A percentile compares a stretch with the other conserved stretches of the same genome.
These are phyloP conservation scores for Phallusia fumigata DNA, from an alignment of 23 tunicate genomes.

Conservation along the genomic window DNA sequence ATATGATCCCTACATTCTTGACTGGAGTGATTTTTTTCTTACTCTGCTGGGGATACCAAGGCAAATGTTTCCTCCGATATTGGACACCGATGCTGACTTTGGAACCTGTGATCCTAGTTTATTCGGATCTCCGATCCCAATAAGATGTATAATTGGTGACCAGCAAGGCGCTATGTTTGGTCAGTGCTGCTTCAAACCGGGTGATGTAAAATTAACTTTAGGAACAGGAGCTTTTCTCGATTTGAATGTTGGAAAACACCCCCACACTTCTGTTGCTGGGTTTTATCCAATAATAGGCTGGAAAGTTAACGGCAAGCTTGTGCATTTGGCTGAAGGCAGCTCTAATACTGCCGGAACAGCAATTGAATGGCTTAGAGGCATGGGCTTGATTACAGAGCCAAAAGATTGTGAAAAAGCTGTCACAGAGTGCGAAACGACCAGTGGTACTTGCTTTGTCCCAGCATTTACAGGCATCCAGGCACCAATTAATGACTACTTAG, in stretches of 20 bases:
- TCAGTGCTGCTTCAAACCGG: constrained; percentile 72
- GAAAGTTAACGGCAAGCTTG: constrained; percentile 63
- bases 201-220: constrained; percentile 89
- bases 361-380: constrained; percentile 58
- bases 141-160: constrained; percentile 79
- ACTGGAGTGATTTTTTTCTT: constrained; percentile 78
- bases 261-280: constrained; percentile 92
- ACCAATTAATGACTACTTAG: constrained; percentile 80
- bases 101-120: constrained; percentile 66
- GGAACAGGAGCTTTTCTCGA: constrained; percentile 96
- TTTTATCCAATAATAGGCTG: constrained; percentile 94
- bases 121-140: constrained; percentile 82
- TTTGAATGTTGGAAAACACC: constrained; percentile 74
- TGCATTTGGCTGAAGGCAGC: constrained; percentile 86
- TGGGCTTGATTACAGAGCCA: constrained; percentile 53
- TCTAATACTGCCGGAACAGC: constrained; percentile 84
- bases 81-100: constrained; percentile 73
- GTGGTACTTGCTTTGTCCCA: constrained; percentile 87
- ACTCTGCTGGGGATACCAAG: constrained; percentile 57
- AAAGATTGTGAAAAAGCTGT: constrained; percentile 53
- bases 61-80: constrained; percentile 63
- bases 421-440: constrained; percentile 23
- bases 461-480: constrained; percentile 89
- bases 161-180: constrained; percentile 98
- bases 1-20: constrained; percentile 79